These are phyloP conservation scores for Bathynomus jamesi DNA, from an alignment of 1,140 invertebrate genomes.

Conservation along the genomic window DNA sequence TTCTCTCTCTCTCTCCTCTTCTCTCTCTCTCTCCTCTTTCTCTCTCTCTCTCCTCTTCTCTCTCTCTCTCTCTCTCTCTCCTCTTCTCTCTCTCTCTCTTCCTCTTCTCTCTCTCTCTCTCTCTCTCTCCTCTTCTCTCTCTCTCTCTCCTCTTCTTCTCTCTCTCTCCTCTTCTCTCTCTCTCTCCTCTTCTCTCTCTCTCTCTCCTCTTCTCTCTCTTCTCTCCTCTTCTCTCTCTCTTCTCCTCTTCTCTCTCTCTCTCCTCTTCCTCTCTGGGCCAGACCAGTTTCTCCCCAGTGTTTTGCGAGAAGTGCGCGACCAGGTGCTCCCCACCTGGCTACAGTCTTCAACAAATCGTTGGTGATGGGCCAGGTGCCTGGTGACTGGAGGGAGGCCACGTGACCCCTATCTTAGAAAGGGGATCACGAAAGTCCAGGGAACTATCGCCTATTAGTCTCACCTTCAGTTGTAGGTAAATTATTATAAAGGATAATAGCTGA, in stretches of 20 bases:
- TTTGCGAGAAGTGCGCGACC: too few relatives aligned
- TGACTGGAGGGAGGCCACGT: too few relatives aligned
- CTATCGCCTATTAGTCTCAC: too few relatives aligned
- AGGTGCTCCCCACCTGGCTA: too few relatives aligned
- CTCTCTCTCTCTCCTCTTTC: neutral
- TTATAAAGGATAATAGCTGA: too few relatives aligned
- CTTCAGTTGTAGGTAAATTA: too few relatives aligned
- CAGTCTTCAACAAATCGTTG: too few relatives aligned
- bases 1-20: neutral
- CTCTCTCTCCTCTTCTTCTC: neutral
- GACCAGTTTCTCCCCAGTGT: too few relatives aligned
- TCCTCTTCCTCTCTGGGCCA: neutral
- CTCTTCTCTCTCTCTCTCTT: neutral
- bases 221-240: neutral
- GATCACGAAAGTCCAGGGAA: too few relatives aligned
- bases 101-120: neutral
- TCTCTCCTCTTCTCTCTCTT: neutral
- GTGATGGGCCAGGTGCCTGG: too few relatives aligned
- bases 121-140: neutral
- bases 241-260: neutral
- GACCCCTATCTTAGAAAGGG: too few relatives aligned
- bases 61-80: too few relatives aligned
- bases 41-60: neutral
- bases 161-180: neutral
- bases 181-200: neutral